Conservation (phyloP, 2,888 invertebrate species). For the Holacanthella duospinosa region DNA sequence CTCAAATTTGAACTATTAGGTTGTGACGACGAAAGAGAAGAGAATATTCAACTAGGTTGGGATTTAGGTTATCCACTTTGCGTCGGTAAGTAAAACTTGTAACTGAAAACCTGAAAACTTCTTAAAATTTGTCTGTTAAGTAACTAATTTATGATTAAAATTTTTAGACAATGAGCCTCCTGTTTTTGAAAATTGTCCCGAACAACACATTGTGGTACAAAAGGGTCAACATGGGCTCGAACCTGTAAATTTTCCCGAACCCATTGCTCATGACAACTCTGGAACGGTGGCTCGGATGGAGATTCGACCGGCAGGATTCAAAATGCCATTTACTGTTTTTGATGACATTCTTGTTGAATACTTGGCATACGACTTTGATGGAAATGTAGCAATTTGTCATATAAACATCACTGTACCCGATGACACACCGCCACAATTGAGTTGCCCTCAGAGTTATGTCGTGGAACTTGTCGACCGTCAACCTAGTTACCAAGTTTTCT, state of each 20-base stretch:
- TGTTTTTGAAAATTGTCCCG: constrained; percentile 90
- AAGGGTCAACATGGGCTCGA: constrained; percentile 78
- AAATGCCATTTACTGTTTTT: constrained; percentile 75
- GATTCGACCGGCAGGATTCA: constrained; percentile 83
- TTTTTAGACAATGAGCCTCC: constrained; percentile 80
- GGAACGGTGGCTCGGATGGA: constrained; percentile 87
- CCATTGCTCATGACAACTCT: constrained; percentile 87
- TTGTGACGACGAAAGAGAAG: constrained; percentile 69
- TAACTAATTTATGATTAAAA: not conserved
- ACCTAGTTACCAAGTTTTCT: constrained; percentile 80
- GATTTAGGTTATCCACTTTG: constrained; percentile 89
- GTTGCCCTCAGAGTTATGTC: constrained; percentile 87
- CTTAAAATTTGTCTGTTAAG: not conserved
- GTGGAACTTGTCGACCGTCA: constrained; percentile 81
- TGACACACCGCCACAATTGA: constrained; percentile 77
- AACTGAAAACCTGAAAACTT: not conserved
- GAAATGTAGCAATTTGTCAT: constrained; percentile 93
- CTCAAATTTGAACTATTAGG: constrained; percentile 93
- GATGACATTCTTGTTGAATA: constrained; percentile 88
- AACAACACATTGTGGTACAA: constrained; percentile 77
- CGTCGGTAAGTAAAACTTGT: constrained; percentile 48
- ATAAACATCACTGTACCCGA: constrained; percentile 91
- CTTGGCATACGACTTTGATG: constrained; percentile 92
- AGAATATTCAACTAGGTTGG: constrained; percentile 75
- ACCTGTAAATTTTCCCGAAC: constrained; percentile 85